Conservation (phyloP, 2,113 vertebrate species). For the Etia nguti region DNA sequence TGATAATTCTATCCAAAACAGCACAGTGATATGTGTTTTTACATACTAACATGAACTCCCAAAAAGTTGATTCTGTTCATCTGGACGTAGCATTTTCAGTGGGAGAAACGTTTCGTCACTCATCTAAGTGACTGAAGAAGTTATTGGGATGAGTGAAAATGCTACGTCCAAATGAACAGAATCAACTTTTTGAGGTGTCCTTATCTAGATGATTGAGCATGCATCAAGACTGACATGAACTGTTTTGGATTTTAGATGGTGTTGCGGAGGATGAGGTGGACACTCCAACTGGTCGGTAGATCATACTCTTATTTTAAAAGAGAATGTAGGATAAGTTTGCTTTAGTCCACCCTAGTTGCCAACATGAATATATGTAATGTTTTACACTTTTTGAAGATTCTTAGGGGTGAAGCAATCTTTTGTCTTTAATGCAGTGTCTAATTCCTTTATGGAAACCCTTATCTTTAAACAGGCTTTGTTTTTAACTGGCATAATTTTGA, state of each 20-base stretch:
- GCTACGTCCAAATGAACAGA: background rate
- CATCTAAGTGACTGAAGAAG: no score
- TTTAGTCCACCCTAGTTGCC: background rate
- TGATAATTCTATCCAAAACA: background rate
- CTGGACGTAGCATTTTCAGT: background rate
- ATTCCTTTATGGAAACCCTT: no score
- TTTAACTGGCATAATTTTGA: conserved; percentile 53
- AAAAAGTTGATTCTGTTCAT: background rate
- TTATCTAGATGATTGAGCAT: background rate
- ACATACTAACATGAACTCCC: background rate
- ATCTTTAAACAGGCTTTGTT: background rate
- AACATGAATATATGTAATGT: background rate
- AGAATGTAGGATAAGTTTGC: background rate
- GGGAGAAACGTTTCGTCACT: background rate
- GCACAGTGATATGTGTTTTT: background rate
- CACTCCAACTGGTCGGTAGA: conserved; percentile 62
- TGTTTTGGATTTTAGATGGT: conserved; percentile 35
- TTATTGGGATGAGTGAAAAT: no score
- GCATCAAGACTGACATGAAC: background rate
- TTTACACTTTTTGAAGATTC: background rate
- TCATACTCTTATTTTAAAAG: background rate
- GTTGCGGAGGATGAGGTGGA: conserved; percentile 40
- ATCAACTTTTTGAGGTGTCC: background rate
- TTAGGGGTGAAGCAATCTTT: background rate
- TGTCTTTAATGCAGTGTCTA: background rate